Percentiles rank a stretch among this genome's conserved stretches.
These are phyloP conservation scores for Leptobrachium ailaonicum DNA, from an alignment of 2,113 vertebrate genomes.

Conservation along the genomic window DNA sequence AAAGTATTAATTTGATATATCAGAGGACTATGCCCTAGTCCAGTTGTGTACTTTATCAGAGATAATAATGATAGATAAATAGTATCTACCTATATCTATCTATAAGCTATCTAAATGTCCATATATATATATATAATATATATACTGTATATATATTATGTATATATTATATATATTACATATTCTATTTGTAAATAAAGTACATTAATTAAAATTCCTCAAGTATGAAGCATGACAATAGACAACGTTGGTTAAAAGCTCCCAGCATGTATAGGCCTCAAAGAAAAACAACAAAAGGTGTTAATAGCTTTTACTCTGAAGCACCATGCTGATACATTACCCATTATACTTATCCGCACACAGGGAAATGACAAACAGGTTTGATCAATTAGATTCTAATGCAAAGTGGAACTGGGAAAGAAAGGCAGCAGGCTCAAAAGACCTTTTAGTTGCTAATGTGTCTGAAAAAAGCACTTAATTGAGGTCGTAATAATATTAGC, in stretches of 20 bases:
- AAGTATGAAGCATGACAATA: constrained; percentile 33
- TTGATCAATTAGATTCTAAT: constrained; percentile 92
- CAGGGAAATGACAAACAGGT: constrained; percentile 84
- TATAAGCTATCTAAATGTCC: too few relatives aligned
- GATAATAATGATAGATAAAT: not conserved
- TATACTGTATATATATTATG: too few relatives aligned
- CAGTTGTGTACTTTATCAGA: not conserved
- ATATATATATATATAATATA: too few relatives aligned
- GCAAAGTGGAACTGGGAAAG: constrained; percentile 69
- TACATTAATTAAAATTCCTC: constrained; percentile 44
- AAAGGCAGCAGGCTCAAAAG: constrained; percentile 64
- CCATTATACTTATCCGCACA: constrained; percentile 87
- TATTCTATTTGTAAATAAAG: not conserved
- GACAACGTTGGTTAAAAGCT: constrained; percentile 62
- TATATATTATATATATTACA: not conserved
- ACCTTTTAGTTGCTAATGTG: constrained; percentile 80
- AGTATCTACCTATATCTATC: too few relatives aligned
- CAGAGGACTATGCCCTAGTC: too few relatives aligned
- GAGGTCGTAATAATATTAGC: constrained; percentile 83
- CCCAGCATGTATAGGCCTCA: constrained; percentile 78
- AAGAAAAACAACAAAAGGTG: constrained; percentile 91
- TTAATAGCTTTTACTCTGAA: constrained; percentile 90
- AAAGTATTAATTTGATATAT: too few relatives aligned
- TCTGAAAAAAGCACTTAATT: constrained; percentile 79
- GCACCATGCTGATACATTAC: constrained; percentile 88